Percentiles rank a stretch among this genome's conserved stretches.
These are phyloP conservation scores for Eira barbara DNA, from an alignment of 2,113 vertebrate genomes.

Conservation along the genomic window DNA sequence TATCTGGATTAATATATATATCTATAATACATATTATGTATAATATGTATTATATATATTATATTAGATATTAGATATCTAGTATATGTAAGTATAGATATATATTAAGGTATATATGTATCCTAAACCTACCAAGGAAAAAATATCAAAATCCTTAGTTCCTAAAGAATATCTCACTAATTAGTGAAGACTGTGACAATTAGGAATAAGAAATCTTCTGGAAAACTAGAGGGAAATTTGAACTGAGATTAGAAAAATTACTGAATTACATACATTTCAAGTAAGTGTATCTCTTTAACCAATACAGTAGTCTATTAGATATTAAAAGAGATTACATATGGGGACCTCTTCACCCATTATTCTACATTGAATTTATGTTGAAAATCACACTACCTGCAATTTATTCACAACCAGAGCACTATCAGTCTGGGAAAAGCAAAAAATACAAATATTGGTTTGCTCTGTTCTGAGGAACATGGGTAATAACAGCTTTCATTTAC, in stretches of 20 bases:
- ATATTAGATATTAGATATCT: too few species aligned
- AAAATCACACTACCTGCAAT: not conserved
- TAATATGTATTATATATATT: too few species aligned
- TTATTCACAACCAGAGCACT: not conserved
- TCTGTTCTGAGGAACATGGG: not conserved
- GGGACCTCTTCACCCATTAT: not conserved
- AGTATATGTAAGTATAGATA: not conserved
- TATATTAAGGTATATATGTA: not conserved
- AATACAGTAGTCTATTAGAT: not conserved
- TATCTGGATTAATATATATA: not conserved
- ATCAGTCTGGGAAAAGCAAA: not conserved
- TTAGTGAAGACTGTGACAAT: not conserved
- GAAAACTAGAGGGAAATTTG: not conserved
- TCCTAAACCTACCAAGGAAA: not conserved
- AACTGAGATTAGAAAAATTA: not conserved
- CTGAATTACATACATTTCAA: not conserved
- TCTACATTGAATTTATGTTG: not conserved
- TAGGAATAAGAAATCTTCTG: not conserved
- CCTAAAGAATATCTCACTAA: not conserved
- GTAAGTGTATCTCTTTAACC: not conserved
- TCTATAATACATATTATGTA: not conserved
- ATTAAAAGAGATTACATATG: not conserved
- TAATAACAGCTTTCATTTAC: conserved; percentile 37
- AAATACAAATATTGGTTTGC: not conserved
- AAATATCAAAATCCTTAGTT: not conserved